Percentiles rank a stretch among this genome's conserved stretches.
Evolutionary conservation across 2,113 vertebrate genomes (phyloP).

Genomic region (Pungitius pungitius): DNA sequence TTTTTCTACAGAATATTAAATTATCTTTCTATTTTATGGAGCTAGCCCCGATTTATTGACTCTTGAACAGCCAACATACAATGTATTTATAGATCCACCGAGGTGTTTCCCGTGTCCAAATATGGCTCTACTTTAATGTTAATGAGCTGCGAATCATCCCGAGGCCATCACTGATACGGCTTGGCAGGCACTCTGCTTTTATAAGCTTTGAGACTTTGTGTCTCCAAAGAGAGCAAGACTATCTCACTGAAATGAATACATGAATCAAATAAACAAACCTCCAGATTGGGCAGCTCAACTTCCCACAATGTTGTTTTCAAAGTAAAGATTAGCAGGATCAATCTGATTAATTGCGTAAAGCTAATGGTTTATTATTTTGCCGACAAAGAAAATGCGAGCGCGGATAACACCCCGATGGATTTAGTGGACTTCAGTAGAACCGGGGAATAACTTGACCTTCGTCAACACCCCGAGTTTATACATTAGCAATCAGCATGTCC

Average conservation of each 20-base stretch:
- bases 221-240: slow-evolving; percentile 48
- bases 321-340: slow-evolving; percentile 39
- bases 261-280: slow-evolving; percentile 62
- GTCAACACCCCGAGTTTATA: slow-evolving; percentile 25
- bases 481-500: slow-evolving; percentile 35
- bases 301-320: slow-evolving; percentile 30
- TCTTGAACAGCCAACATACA: neutral
- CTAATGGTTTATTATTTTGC: slow-evolving; percentile 46
- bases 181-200: slow-evolving; percentile 64
- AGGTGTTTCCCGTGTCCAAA: slow-evolving; percentile 37
- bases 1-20: slow-evolving; percentile 5
- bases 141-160: slow-evolving; percentile 35
- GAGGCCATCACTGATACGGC: slow-evolving; percentile 38
- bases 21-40: neutral
- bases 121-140: slow-evolving; percentile 38
- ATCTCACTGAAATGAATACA: slow-evolving; percentile 55
- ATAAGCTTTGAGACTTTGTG: slow-evolving; percentile 62
- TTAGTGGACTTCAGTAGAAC: slow-evolving; percentile 50
- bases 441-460: slow-evolving; percentile 26
- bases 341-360: slow-evolving; percentile 39
- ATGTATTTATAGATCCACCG: slow-evolving; percentile 29
- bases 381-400: slow-evolving; percentile 1
- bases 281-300: slow-evolving; percentile 13
- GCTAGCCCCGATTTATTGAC: neutral
- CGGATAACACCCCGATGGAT: slow-evolving; percentile 35